Evolutionary conservation across 2,113 vertebrate genomes (phyloP), one percentile per base, ranked within the genome.

Genomic region (Pituophis catenifer): DNA sequence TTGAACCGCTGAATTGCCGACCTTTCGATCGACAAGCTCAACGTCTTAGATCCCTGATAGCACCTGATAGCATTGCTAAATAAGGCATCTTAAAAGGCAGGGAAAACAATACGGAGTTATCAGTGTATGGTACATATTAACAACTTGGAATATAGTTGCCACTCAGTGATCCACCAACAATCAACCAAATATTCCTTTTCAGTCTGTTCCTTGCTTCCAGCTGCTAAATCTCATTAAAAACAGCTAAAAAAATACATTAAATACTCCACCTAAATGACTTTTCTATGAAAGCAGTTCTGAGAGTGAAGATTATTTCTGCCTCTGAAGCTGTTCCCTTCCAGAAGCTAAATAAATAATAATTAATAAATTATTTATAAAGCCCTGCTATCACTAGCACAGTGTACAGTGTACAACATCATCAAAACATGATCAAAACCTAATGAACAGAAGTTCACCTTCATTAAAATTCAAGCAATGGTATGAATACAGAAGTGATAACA

Each of bases 231-330:
- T 53, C 94, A 92, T 86, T 95, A 94, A 96, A 95, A 95, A 86
- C 50, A 91, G 92, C 91, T 95, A 96, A 96, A 93, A 93, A 97
- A 95, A 96, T 96, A 96, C 62, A 97, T 95, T 95, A 95, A 95
- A 94, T 38, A 12, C 94, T 95, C 93, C 92, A 90, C 85, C 95
- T 94, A 95, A 94, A 33, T 0, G 92, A 94, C 65, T 94, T 94
- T 96, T 94, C 93, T 91, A 93, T 87, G 89, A 96, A 95, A 93
- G 53, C 19, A 95, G 88, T 94, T 96, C 88, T 94, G 94, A 94
- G 54, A 54, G 44, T 75, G 90, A 95, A 94, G 92, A 95, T 90
- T 93, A 26, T 94, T 96, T 96, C 94, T 95, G 62, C 58, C 94
- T 95, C 93, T 95, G 91, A 94, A 95, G 93, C 88, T 89, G 8